Base-by-base conservation (phyloP, 1,140 invertebrate species). In the Metaphire vulgaris region DNA sequence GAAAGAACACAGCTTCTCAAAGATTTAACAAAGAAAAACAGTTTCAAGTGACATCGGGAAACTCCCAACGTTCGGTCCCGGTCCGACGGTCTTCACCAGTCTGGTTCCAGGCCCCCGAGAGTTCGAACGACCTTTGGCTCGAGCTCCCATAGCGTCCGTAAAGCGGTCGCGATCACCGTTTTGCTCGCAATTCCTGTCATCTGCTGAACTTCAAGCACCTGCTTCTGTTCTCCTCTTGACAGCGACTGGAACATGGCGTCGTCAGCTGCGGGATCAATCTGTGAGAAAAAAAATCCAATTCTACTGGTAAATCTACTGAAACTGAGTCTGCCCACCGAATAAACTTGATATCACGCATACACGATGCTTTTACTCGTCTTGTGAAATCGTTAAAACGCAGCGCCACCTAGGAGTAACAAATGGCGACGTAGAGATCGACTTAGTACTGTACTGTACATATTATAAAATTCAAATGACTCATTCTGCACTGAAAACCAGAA, bases 271-370 rank as follows among this genome's bases (percentile, higher is more conserved):
- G 41, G 41, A 56, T 56, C 41, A 56, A 21, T 21, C 41, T 56
- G n/a, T n/a, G n/a, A 56, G 41, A 56, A 21, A 56, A 56, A 56
- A 56, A 56, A 56, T 12, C 41, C 41, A 56, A n/a, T n/a, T n/a
- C 21, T 21, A 56, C 41, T 56, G 6, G 41, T 12, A 56, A 56
- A 56, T 56, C 21, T 12, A 56, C 41, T 56, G 41, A 6, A 56
- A 56, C 41, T 56, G 6, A 21, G 41, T 21, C 21, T 56, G 21
- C 21, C 6, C 21, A 21, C 6, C 21, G 96, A 93, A 93, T 98
- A 84, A 95, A 98, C 85, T 95, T 97, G 92, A 92, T 91, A 41
- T n/a, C n/a, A n/a, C n/a, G n/a, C n/a, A n/a, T n/a, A n/a, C n/a
- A n/a, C n/a, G n/a, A n/a, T n/a, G n/a, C n/a, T n/a, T n/a, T n/a